Conservation (phyloP, 2,797 vertebrate genomes). For the Anguilla pacifica region DNA sequence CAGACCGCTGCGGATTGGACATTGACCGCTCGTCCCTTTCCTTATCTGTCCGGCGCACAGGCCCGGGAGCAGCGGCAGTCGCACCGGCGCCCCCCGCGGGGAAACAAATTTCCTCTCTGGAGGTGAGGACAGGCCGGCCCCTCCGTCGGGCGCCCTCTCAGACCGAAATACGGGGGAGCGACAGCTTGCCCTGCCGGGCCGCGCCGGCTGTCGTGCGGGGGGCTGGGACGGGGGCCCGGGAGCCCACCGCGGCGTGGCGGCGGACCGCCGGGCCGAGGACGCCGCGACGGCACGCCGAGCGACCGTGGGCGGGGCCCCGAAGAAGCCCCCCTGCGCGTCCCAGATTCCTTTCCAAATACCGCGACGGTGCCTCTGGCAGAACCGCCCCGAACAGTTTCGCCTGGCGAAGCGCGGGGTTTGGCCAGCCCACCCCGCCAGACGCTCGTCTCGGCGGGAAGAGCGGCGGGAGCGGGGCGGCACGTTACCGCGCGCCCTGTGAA, state of each 20-base stretch:
- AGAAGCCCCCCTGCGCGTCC: background rate
- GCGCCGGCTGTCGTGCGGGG: background rate
- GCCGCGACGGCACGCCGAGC: background rate
- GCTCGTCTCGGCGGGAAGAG: background rate
- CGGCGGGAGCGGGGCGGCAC: background rate
- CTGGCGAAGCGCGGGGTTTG: background rate
- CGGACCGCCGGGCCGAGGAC: background rate
- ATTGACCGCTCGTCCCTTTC: background rate
- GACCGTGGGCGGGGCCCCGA: background rate
- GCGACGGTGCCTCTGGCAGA: background rate
- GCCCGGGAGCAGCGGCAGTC: background rate
- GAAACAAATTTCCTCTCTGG: background rate
- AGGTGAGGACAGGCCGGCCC: background rate
- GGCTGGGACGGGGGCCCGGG: background rate
- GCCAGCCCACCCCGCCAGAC: background rate
- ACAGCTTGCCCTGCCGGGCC: background rate
- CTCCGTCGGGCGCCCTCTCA: background rate
- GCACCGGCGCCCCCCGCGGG: background rate
- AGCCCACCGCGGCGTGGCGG: background rate
- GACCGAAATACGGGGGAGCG: background rate
- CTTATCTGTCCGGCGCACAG: background rate
- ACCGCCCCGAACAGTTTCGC: background rate
- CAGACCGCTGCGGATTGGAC: background rate
- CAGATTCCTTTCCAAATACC: background rate
- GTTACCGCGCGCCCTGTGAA: background rate